These are phyloP conservation scores for Morelia viridis DNA, from an alignment of 2,797 vertebrate genomes.

Conservation along the genomic window DNA sequence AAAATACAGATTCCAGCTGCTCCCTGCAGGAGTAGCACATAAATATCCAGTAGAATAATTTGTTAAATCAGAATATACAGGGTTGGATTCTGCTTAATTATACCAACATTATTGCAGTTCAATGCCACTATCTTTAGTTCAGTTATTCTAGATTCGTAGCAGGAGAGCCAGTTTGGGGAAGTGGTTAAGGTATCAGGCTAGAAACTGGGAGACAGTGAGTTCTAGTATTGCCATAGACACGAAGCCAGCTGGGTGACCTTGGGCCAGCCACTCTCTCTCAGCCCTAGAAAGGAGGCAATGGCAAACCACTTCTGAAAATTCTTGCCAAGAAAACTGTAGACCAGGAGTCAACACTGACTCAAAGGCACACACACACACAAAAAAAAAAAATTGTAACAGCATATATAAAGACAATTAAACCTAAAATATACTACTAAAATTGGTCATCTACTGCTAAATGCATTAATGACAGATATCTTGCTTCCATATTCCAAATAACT, in stretches of 20 bases:
- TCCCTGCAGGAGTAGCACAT: constrained; percentile 69
- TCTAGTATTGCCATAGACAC: too few relatives aligned
- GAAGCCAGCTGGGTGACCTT: too few relatives aligned
- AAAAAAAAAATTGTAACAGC: too few relatives aligned
- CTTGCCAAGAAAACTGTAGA: too few relatives aligned
- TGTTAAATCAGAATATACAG: constrained; percentile 64
- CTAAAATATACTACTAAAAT: constrained; percentile 43
- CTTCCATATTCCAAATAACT: constrained; percentile 42
- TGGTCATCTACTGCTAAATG: constrained; percentile 48
- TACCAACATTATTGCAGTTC: constrained; percentile 44
- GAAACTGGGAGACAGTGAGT: too few relatives aligned
- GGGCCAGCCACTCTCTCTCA: too few relatives aligned
- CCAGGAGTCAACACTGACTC: too few relatives aligned
- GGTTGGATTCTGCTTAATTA: constrained; percentile 59
- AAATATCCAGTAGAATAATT: constrained; percentile 70
- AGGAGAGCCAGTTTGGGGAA: background rate
- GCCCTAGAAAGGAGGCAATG: too few relatives aligned
- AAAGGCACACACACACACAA: too few relatives aligned
- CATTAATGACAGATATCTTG: constrained; percentile 48
- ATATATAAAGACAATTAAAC: constrained; percentile 4
- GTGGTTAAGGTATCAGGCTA: background rate
- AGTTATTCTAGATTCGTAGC: constrained; percentile 44
- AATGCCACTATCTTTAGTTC: constrained; percentile 38
- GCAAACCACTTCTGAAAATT: too few relatives aligned
- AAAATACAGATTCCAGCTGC: constrained; percentile 68